phyloP scores from a whole-genome alignment of 1,140 invertebrate genomes.

The Drosophila seguyi region DNA sequence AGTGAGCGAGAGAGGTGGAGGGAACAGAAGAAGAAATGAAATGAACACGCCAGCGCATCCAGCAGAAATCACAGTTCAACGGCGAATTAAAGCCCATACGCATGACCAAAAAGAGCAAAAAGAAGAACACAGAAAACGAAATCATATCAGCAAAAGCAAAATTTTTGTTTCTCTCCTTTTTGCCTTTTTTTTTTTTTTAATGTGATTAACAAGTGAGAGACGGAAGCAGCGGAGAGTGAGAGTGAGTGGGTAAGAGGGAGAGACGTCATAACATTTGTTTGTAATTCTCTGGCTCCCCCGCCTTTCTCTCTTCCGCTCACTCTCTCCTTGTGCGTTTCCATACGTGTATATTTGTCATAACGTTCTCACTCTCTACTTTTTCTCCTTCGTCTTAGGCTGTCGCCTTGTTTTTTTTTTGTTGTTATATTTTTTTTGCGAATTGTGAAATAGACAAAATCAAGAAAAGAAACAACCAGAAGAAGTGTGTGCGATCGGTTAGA shows the following conservation, averaged over 20 bases:
- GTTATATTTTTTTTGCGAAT: slow-evolving; percentile 35
- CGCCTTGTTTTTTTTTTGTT: slow-evolving; percentile 2
- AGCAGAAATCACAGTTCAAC: slow-evolving; percentile 34
- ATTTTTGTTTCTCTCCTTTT: slow-evolving; percentile 21
- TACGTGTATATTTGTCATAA: slow-evolving; percentile 38
- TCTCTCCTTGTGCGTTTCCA: slow-evolving; percentile 7
- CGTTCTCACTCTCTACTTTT: slow-evolving; percentile 18
- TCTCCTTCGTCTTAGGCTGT: slow-evolving; percentile 15
- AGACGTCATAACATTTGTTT: slow-evolving; percentile 35
- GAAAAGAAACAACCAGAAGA: slow-evolving; percentile 25
- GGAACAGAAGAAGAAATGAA: slow-evolving; percentile 7
- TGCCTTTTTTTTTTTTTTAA: slow-evolving; percentile 31
- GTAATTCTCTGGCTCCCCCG: slow-evolving; percentile 7
- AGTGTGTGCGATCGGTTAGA: slow-evolving; percentile 36
- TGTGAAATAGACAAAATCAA: slow-evolving; percentile 42
- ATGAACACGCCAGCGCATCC: slow-evolving; percentile 37
- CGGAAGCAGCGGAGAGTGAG: slow-evolving; percentile 28
- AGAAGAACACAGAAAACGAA: slow-evolving; percentile 41
- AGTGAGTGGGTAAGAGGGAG: slow-evolving; percentile 10
- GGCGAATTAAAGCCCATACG: slow-evolving; percentile 70
- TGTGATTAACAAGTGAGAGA: slow-evolving; percentile 70
- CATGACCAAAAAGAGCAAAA: slow-evolving; percentile 64
- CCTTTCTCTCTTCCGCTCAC: not conserved
- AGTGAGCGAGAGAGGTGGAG: slow-evolving; percentile 24
- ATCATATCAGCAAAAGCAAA: slow-evolving; percentile 66